phyloP scores from a whole-genome alignment of 2,888 invertebrate species.

The Hymenopus coronatus region DNA sequence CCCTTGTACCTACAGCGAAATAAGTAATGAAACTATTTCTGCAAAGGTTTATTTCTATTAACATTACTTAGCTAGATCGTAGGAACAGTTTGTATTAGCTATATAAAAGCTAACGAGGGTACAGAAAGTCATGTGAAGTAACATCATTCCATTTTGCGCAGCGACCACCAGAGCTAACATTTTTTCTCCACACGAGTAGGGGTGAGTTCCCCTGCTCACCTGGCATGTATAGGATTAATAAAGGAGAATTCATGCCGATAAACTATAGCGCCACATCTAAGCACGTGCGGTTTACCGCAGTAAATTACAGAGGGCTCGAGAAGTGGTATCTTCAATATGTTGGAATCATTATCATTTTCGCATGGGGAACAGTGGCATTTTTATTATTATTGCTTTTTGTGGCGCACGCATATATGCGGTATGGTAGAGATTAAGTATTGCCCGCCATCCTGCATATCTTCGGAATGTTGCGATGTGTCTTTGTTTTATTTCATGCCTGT shows the following conservation, averaged over 20 bases:
- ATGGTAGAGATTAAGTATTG: background rate
- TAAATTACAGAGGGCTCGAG: background rate
- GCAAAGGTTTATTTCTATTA: too few relatives aligned
- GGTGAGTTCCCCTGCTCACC: background rate
- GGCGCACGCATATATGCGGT: background rate
- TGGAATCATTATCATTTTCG: background rate
- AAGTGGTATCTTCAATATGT: background rate
- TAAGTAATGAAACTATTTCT: too few relatives aligned
- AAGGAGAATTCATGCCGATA: background rate
- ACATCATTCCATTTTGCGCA: too few relatives aligned
- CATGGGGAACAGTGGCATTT: background rate
- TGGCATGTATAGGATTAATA: background rate
- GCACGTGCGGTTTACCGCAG: background rate
- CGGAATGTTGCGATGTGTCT: background rate
- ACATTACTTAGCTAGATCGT: too few relatives aligned
- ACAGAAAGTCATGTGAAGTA: too few relatives aligned
- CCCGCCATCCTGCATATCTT: background rate
- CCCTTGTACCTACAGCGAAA: too few relatives aligned
- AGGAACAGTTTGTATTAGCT: too few relatives aligned
- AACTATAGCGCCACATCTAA: background rate
- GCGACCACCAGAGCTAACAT: background rate
- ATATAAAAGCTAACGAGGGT: too few relatives aligned
- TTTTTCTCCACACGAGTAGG: background rate
- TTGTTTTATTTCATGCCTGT: background rate
- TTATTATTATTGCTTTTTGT: background rate